Evolutionary conservation across 2,113 vertebrate species (phyloP), one percentile per base, ranked within the genome.

Genomic region (Phylloscopus trochiloides): DNA sequence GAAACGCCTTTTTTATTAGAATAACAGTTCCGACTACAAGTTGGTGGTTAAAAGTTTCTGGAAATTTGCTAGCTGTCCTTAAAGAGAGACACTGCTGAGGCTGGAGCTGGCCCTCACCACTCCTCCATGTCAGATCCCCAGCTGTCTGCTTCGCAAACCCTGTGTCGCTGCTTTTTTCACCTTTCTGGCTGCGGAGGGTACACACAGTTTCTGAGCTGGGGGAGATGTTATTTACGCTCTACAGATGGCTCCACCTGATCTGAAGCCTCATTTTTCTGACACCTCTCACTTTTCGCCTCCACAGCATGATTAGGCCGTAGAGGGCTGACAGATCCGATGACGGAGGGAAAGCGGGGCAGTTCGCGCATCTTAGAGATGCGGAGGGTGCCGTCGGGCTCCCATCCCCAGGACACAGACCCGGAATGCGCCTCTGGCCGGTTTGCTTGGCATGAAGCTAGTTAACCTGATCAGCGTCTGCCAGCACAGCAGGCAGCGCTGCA

Each of bases 271-370:
- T 81, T 95, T 94, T 92, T 80, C 94, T 51, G 88, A 78, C 91
- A 61, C 92, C 47, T 95, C 84, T 96, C 90, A 71, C 78, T 93
- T 95, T 89, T 95, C 81, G 67, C 81, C 78, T 87, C 71, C 73
- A 6, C 91, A 96, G 86, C 86, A 84, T 0, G 77, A 89, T 75
- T 7, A 55, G 87, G 90, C 92, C 47, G 19, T 14, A 12, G 88
- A 38, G 9, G 45, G 54, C 79, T 11, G 75, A 12, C 6, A 40
- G 91, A 90, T 95, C 70, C 75, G 32, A 17, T 92, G 86, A 31
- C 89, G 24, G 24, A 52, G 55, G 55, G 73, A 31, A 77, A 84
- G 73, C 6, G 25, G 42, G 38, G 55, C 12, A 12, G 17, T 52
- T 65, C 17, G 61, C 59, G 17, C 91, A 59, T 51, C 66, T 45